Conservation (phyloP, 2,888 invertebrate species). For the Pollenia angustigena region DNA sequence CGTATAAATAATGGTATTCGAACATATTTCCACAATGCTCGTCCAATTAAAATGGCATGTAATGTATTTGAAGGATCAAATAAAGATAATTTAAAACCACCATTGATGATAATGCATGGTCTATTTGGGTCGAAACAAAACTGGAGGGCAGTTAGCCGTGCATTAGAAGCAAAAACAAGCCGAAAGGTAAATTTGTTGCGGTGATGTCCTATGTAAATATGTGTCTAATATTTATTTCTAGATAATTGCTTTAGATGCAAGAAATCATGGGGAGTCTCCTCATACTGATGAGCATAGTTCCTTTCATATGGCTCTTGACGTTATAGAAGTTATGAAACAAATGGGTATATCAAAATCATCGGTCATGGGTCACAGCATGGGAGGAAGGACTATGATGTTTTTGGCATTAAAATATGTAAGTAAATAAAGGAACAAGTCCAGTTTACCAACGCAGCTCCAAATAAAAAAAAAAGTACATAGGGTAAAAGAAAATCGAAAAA, state of each 20-base stretch:
- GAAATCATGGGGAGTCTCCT: conserved; percentile 98
- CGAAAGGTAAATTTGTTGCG: conserved; percentile 85
- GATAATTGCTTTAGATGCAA: conserved; percentile 89
- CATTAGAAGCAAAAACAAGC: conserved; percentile 85
- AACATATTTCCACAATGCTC: conserved; percentile 54
- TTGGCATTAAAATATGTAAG: conserved; percentile 90
- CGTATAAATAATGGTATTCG: conserved; percentile 1
- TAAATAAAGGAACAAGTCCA: no score
- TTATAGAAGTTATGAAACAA: conserved; percentile 88
- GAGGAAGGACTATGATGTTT: conserved; percentile 95
- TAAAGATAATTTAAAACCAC: conserved; percentile 83
- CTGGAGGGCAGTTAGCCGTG: conserved; percentile 93
- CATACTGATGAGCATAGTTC: conserved; percentile 91
- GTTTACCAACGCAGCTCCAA: no score
- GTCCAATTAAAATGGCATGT: conserved; percentile 88
- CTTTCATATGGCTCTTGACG: conserved; percentile 90
- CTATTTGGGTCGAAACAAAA: conserved; percentile 94
- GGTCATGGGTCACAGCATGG: conserved; percentile 97
- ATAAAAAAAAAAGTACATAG: no score
- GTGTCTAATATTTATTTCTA: conserved; percentile 56
- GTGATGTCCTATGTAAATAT: not conserved
- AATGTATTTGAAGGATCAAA: conserved; percentile 87
- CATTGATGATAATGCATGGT: conserved; percentile 94
- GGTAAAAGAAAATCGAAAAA: no score
- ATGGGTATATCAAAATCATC: conserved; percentile 87